phyloP scores from a whole-genome alignment of 2,888 invertebrate genomes.

The Metalampra italica region DNA sequence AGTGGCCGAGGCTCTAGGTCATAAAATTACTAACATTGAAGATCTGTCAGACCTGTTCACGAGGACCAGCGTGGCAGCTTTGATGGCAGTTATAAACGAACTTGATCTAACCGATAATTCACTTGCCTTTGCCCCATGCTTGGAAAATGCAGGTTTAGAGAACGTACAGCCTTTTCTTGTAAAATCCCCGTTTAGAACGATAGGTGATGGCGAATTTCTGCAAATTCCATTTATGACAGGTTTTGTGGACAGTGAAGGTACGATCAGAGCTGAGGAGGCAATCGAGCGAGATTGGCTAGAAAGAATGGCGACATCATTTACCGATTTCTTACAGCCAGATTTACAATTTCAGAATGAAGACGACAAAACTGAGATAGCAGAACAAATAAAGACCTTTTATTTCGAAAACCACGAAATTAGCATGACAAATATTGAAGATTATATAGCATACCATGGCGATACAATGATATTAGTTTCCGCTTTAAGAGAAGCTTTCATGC shows the following conservation, averaged over 20 bases:
- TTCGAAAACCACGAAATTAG: constrained; percentile 36
- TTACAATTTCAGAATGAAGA: constrained; percentile 39
- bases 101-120: constrained; percentile 59
- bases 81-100: constrained; percentile 61
- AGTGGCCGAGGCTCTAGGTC: constrained; percentile 60
- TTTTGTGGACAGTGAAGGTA: constrained; percentile 63
- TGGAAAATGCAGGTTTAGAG: constrained; percentile 45
- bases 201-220: constrained; percentile 39
- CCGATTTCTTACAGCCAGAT: constrained; percentile 56
- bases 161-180: constrained; percentile 40
- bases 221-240: constrained; percentile 58
- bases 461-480: constrained; percentile 60
- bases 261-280: constrained; percentile 51
- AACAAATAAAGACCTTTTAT: constrained; percentile 44
- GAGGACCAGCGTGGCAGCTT: constrained; percentile 46
- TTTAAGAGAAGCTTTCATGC: constrained; percentile 47
- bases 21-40: constrained; percentile 38
- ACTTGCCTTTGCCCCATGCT: constrained; percentile 61
- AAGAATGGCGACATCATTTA: constrained; percentile 52
- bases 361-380: constrained; percentile 28
- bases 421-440: constrained; percentile 29
- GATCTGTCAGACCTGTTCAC: constrained; percentile 47
- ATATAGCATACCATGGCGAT: constrained; percentile 56
- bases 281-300: constrained; percentile 45
- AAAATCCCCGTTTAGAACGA: constrained; percentile 48